phyloP scores from a whole-genome alignment of 2,888 invertebrate genomes.

The Stratiomys singularior region DNA sequence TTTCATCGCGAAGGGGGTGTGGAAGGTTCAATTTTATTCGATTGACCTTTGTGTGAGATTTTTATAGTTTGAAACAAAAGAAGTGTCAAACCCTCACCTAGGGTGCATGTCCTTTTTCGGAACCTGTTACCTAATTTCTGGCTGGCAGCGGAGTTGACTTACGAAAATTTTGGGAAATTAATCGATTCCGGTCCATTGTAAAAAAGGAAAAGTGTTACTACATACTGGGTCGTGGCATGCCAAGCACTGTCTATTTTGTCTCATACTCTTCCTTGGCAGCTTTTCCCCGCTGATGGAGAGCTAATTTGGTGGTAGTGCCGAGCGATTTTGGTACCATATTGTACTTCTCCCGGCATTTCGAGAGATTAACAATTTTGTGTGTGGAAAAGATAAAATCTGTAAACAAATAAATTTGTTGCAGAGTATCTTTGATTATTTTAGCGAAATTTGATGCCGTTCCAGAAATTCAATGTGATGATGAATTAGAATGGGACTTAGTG shows the following conservation, averaged over 20 bases:
- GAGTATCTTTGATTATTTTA: too few relatives aligned
- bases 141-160: not conserved
- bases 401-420: too few relatives aligned
- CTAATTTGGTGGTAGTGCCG: not conserved
- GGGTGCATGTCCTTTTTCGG: not conserved
- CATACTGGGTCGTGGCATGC: not conserved
- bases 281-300: not conserved
- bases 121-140: not conserved
- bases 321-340: conserved; percentile 10
- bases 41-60: not conserved
- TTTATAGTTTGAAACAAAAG: too few relatives aligned
- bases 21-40: not conserved
- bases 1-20: not conserved
- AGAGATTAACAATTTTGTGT: too few relatives aligned
- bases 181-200: conserved; percentile 30
- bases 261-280: not conserved
- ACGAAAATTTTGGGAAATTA: not conserved
- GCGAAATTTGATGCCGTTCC: too few relatives aligned
- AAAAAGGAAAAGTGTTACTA: conserved; percentile 19
- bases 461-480: too few relatives aligned
- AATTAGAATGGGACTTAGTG: too few relatives aligned
- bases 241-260: not conserved
- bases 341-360: not conserved
- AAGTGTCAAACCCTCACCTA: not conserved
- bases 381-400: too few relatives aligned